phyloP scores from a whole-genome alignment of 92 coral and sea anemone genomes.

The Muricea muricata region DNA sequence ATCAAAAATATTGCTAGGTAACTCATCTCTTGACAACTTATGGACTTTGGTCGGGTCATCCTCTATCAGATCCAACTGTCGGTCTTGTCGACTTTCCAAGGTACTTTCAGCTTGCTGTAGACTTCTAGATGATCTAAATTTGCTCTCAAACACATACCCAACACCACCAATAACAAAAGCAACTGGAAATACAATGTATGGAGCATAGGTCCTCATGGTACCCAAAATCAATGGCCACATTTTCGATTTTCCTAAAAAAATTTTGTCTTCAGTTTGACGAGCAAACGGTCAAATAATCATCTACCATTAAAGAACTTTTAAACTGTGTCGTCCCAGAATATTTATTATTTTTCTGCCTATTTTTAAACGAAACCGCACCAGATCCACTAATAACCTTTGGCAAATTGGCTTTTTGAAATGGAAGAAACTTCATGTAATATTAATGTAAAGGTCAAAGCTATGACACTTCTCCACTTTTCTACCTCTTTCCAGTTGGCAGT shows the following conservation, averaged over 20 bases:
- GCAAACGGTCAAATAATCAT: not conserved
- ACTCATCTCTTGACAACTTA: constrained; percentile 73
- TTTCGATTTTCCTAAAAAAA: not conserved
- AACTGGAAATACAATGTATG: constrained; percentile 88
- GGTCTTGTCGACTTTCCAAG: constrained; percentile 82
- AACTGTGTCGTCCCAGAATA: not conserved
- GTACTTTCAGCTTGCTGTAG: constrained; percentile 93
- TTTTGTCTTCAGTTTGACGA: not conserved
- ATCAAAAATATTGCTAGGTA: constrained; percentile 90
- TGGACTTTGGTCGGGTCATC: constrained; percentile 81
- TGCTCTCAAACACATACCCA: constrained; percentile 87
- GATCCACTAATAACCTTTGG: too few species aligned
- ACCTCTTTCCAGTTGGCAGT: too few species aligned
- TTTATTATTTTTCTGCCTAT: not conserved
- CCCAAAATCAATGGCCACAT: constrained; percentile 82
- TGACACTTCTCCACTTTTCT: too few species aligned
- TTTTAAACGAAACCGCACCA: not conserved
- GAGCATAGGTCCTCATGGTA: constrained; percentile 83
- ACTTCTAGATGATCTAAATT: constrained; percentile 75
- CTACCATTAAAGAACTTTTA: not conserved
- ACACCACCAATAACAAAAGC: constrained; percentile 90
- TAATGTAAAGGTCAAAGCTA: not conserved
- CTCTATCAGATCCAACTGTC: constrained; percentile 77
- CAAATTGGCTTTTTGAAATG: too few species aligned
- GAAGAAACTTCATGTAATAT: constrained; percentile 5